These are phyloP conservation scores for Pristionchus maxplancki DNA, from an alignment of 2,888 invertebrate genomes.

Conservation along the genomic window DNA sequence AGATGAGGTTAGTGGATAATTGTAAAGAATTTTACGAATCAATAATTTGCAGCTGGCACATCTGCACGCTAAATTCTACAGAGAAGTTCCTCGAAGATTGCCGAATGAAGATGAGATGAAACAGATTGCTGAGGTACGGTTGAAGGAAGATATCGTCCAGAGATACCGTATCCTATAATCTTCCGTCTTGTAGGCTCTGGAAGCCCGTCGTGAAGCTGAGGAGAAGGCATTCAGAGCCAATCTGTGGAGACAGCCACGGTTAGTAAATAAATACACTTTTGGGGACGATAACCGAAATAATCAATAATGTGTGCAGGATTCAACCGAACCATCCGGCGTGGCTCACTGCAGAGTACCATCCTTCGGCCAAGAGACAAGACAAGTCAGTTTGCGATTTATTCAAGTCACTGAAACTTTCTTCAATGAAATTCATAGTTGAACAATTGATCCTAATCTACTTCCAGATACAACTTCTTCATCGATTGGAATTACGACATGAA, in stretches of 20 bases:
- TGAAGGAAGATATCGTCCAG: not conserved
- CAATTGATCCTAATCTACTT: too few relatives aligned
- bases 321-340: not conserved
- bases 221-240: not conserved
- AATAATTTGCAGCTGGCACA: not conserved
- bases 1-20: not conserved
- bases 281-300: not conserved
- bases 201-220: not conserved
- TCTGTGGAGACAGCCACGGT: conserved; percentile 27
- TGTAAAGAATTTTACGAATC: not conserved
- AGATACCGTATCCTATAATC: not conserved
- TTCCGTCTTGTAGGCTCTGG: not conserved
- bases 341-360: not conserved
- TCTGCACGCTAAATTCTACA: conserved; percentile 27
- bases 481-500: not conserved
- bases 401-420: not conserved
- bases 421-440: not conserved
- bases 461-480: conserved; percentile 26
- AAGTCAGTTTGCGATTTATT: not conserved
- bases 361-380: not conserved
- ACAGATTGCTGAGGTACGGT: not conserved
- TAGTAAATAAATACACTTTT: not conserved
- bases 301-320: not conserved
- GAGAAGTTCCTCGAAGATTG: conserved; percentile 37
- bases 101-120: conserved; percentile 19